Evolutionary conservation across 2,888 invertebrate species (phyloP).

Genomic region (Lasioglossum malachurum): DNA sequence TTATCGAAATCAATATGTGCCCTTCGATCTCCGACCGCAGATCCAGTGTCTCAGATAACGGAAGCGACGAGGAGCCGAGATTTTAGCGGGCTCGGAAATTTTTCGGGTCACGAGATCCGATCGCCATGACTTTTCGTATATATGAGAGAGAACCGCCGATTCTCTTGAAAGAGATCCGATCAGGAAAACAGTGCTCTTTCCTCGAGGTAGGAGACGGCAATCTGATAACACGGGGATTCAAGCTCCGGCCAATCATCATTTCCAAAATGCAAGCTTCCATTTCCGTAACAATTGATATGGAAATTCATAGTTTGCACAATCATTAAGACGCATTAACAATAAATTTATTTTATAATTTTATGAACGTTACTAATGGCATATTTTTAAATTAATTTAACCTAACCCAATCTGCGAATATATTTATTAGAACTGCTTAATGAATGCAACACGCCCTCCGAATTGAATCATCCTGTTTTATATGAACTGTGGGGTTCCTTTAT

Average conservation of each 20-base stretch:
- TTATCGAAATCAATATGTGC: constrained; percentile 70
- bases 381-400: too few species aligned
- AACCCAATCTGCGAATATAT: neutral
- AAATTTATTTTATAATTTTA: too few species aligned
- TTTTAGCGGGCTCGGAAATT: constrained; percentile 61
- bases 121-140: constrained; percentile 65
- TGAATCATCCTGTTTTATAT: neutral
- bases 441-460: neutral
- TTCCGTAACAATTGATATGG: neutral
- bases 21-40: constrained; percentile 66
- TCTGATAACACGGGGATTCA: constrained; percentile 78
- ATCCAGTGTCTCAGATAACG: constrained; percentile 57
- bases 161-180: constrained; percentile 59
- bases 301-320: too few species aligned
- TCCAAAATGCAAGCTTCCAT: neutral
- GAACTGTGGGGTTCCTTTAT: neutral
- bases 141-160: constrained; percentile 48
- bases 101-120: constrained; percentile 69
- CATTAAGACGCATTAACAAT: too few species aligned
- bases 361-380: too few species aligned
- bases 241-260: constrained; percentile 52
- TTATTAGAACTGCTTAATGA: neutral
- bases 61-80: constrained; percentile 12
- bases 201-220: constrained; percentile 63
- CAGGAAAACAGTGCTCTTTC: constrained; percentile 55